phyloP scores from a whole-genome alignment of 2,797 vertebrate genomes.

The Pampus argenteus region DNA sequence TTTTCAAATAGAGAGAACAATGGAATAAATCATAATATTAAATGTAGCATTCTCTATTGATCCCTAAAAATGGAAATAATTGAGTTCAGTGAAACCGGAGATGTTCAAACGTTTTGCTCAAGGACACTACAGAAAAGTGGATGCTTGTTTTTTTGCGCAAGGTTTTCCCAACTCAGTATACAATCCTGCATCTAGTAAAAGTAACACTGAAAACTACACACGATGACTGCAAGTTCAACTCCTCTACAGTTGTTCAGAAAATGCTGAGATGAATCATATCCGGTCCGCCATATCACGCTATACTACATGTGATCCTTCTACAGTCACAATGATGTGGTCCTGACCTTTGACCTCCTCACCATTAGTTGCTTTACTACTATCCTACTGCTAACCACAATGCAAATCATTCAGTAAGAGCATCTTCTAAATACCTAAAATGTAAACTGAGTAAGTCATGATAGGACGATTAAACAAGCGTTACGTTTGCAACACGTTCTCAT shows the following conservation, averaged over 20 bases:
- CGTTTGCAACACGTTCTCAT: conserved; percentile 32
- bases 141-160: neutral
- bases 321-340: neutral
- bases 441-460: conserved; percentile 36
- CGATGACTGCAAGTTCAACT: neutral
- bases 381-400: conserved; percentile 1
- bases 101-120: neutral
- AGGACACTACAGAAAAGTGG: neutral
- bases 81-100: neutral
- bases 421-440: conserved; percentile 18
- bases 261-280: neutral
- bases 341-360: conserved; percentile 9
- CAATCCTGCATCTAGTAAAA: neutral
- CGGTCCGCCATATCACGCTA: neutral
- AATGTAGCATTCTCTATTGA: conserved; percentile 3
- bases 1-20: conserved; percentile 1
- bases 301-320: neutral
- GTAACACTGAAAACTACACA: neutral
- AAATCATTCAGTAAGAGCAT: neutral
- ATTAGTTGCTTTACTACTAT: neutral
- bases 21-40: neutral
- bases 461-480: conserved; percentile 46
- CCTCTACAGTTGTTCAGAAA: neutral
- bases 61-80: conserved; percentile 8
- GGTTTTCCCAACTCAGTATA: neutral